phyloP scores from a whole-genome alignment of 2,113 vertebrate genomes.

The Pituophis catenifer region DNA sequence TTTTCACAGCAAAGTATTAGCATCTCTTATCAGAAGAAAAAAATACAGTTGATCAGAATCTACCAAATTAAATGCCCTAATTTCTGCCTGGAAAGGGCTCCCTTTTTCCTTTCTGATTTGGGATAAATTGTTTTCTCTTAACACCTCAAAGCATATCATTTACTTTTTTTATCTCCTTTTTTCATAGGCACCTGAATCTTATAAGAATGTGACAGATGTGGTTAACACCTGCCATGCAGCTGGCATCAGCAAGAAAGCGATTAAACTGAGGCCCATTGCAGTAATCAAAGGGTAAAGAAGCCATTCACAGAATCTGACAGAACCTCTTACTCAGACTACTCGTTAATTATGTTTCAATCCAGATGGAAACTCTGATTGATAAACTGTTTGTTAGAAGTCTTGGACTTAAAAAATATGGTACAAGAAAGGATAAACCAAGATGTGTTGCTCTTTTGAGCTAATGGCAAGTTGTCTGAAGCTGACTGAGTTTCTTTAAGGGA shows the following conservation, averaged over 20 bases:
- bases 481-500: constrained; percentile 23
- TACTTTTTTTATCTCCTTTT: not conserved
- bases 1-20: not conserved
- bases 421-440: constrained; percentile 16
- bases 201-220: constrained; percentile 96
- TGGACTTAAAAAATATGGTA: constrained; percentile 23
- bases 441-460: not conserved
- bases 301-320: constrained; percentile 44
- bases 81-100: not conserved
- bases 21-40: not conserved
- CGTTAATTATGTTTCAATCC: constrained; percentile 28
- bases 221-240: constrained; percentile 95
- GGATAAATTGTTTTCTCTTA: not conserved
- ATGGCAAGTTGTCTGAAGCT: not conserved
- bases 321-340: constrained; percentile 20
- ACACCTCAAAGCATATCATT: not conserved
- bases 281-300: constrained; percentile 91
- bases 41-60: not conserved
- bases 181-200: constrained; percentile 91
- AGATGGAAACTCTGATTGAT: constrained; percentile 23
- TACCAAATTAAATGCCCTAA: not conserved
- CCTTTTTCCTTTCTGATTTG: not conserved
- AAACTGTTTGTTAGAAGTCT: constrained; percentile 18
- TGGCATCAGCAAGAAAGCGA: constrained; percentile 97
- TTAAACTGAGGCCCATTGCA: constrained; percentile 94